Evolutionary conservation across 2,888 invertebrate species (phyloP), one percentile per base, ranked within the genome.

Genomic region (Ischnura elegans): DNA sequence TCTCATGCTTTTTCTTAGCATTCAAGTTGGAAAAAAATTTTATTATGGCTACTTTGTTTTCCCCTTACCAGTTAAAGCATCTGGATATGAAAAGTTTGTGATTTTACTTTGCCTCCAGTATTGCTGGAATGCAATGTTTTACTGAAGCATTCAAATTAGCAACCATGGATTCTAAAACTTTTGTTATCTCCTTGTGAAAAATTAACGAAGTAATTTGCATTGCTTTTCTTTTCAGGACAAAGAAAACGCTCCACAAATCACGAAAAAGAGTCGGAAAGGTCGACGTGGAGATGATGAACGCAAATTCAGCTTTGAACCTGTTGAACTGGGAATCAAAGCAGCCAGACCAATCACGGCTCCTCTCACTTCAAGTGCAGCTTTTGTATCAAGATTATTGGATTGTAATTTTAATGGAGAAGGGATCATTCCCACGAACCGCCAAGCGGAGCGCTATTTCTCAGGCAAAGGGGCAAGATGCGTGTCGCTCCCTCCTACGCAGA

Each of bases 181-280:
- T n/a, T n/a, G n/a, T n/a, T n/a, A n/a, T n/a, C n/a, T n/a, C n/a
- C n/a, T n/a, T n/a, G n/a, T 51, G 47, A 47, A 47, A 47, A 19
- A 19, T 51, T 3, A 51, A 19, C 19, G 51, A 51, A 51, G 19
- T 47, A 8, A 47, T 47, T 8, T 51, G 16, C 51, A 51, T 51
- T 51, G 51, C 51, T 93, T 61, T 46, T 76, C 93, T 51, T 94
- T 95, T 93, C 95, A 96, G 96, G 96, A 96, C 94, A 96, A 96
- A 95, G 96, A 96, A 95, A 96, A 96, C 94, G 96, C 96, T 85
- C 96, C 96, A 94, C 95, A 95, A 76, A 95, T 95, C 93, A 95
- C 95, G 42, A 96, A 96, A 94, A 96, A 96, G 94, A 94, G 96
- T 76, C 95, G 96, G 76, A 96, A 96, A 95, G 95, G 95, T 21